A percentile compares a stretch with the other conserved stretches of the same genome.
Conservation (phyloP, 2,888 invertebrate genomes). For the Cactoblastis cactorum region DNA sequence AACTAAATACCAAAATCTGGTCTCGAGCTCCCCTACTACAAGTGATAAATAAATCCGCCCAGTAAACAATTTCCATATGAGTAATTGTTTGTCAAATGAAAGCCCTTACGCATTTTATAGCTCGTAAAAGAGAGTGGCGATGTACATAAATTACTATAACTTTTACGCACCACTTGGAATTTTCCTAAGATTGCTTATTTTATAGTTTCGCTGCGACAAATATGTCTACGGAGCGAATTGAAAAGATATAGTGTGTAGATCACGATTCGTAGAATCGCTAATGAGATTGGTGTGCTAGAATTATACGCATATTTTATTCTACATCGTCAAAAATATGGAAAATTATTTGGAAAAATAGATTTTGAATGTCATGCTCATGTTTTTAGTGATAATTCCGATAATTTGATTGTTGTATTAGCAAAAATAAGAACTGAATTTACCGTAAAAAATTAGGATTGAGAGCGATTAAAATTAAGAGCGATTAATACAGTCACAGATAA, state of each 20-base stretch:
- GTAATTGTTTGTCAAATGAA: conserved; percentile 13
- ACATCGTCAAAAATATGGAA: too few relatives aligned
- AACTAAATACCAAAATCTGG: too few relatives aligned
- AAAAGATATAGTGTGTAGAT: background rate
- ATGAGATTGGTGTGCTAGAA: background rate
- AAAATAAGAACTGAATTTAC: too few relatives aligned
- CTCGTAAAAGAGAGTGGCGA: conserved; percentile 20
- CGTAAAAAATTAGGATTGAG: too few relatives aligned
- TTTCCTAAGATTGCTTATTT: conserved; percentile 20
- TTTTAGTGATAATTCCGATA: too few relatives aligned
- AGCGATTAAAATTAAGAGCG: too few relatives aligned
- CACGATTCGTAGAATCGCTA: too few relatives aligned
- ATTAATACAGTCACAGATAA: too few relatives aligned
- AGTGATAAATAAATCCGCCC: background rate
- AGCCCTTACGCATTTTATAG: conserved; percentile 16
- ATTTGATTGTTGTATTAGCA: too few relatives aligned
- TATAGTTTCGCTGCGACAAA: conserved; percentile 2
- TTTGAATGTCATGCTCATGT: too few relatives aligned
- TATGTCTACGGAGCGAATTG: background rate
- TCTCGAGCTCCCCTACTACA: too few relatives aligned
- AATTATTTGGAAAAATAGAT: too few relatives aligned
- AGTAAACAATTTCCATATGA: conserved; percentile 7
- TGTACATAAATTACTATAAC: conserved; percentile 20
- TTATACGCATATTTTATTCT: background rate
- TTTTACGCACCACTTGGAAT: conserved; percentile 18